These are phyloP conservation scores for Crocodylus rhombifer DNA, from an alignment of 2,797 vertebrate genomes.

Conservation along the genomic window DNA sequence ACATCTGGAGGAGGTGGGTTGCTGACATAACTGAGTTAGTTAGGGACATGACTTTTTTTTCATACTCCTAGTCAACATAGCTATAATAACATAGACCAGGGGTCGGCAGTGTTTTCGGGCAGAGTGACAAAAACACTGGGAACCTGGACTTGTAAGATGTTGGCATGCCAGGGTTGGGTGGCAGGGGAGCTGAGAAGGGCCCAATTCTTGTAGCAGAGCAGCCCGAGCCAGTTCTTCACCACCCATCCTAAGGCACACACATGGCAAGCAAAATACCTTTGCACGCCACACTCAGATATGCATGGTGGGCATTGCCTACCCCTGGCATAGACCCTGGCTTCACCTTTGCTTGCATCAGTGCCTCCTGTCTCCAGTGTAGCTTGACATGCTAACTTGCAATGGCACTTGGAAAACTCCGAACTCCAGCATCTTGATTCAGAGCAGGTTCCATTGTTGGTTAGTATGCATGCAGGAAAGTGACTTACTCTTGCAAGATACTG, in stretches of 20 bases:
- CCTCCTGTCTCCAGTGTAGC: background rate
- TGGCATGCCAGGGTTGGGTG: too few relatives aligned
- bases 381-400: background rate
- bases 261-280: too few relatives aligned
- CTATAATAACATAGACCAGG: too few relatives aligned
- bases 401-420: background rate
- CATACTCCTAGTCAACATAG: background rate
- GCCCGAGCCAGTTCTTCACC: too few relatives aligned
- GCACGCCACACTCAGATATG: too few relatives aligned
- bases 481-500: background rate
- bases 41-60: background rate
- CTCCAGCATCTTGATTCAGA: conserved; percentile 21
- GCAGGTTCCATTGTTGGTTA: background rate
- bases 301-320: background rate
- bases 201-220: too few relatives aligned
- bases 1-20: background rate
- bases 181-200: too few relatives aligned
- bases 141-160: too few relatives aligned
- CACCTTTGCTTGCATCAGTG: background rate
- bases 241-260: too few relatives aligned
- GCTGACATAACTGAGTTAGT: background rate
- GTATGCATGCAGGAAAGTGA: background rate
- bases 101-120: too few relatives aligned
- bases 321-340: background rate
- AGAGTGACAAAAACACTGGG: too few relatives aligned